Evolutionary conservation across 2,113 vertebrate species (phyloP), one percentile per base, ranked within the genome.

Genomic region (Nerophis ophidion): DNA sequence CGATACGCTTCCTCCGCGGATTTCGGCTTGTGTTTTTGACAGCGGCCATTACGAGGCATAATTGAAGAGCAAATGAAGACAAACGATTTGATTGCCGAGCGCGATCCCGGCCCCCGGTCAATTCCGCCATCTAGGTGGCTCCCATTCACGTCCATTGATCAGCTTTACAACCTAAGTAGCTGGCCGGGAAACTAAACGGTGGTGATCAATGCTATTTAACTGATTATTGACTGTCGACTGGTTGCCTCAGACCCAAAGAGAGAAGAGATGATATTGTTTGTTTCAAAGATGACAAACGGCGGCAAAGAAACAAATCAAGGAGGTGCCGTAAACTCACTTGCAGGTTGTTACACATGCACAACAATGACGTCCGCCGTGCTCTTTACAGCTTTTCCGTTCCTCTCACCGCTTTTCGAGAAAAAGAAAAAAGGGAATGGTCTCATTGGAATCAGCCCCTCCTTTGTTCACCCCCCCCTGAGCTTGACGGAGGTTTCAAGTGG

Each of bases 41-140:
- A 82, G 76, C 81, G 82, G 79, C 86, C 77, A 90, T 89, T 90
- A 88, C 74, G 56, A 79, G 76, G 81, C 87, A 88, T 89, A 88
- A 90, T 87, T 86, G 83, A 84, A 84, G 66, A 73, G 78, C 86
- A 89, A 90, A 90, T 89, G 84, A 89, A 89, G 85, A 91, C 84
- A 84, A 89, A 89, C 86, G 84, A 88, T 87, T 86, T 87, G 86
- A 86, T 86, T 81, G 87, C 73, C 53, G 61, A 35, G 73, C 54
- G 57, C 56, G 66, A 80, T n/a, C 80, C 71, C 80, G 82, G 86
- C 12, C 40, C 26, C 40, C 82, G 86, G 83, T 89, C 86, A 86
- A 87, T 89, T 89, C 84, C 66, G 63, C 82, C 77, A 83, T 86
- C 87, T 83, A 80, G 83, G 86, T 85, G 87, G 84, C 82, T 86